Evolutionary conservation across 2,797 vertebrate genomes (phyloP).

Genomic region (Linurgus olivaceus): DNA sequence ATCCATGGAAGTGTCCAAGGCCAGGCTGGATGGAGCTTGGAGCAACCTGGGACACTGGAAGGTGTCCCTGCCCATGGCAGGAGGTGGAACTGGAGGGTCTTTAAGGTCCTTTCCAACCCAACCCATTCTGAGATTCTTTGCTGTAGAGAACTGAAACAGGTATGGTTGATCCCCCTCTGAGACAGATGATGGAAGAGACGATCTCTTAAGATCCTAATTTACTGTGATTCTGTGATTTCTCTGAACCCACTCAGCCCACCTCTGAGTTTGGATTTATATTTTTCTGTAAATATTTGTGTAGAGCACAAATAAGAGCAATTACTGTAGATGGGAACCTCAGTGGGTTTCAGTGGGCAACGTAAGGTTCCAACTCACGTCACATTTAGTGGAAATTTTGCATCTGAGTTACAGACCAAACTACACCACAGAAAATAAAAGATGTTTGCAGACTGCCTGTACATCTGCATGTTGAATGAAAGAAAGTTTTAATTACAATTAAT

Average conservation of each 20-base stretch:
- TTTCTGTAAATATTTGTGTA: neutral
- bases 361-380: neutral
- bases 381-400: constrained; percentile 22
- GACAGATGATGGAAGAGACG: neutral
- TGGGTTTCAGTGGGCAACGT: neutral
- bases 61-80: neutral
- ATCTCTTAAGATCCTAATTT: neutral
- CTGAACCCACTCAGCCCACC: neutral
- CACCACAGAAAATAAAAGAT: neutral
- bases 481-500: neutral
- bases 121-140: neutral
- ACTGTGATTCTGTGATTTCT: neutral
- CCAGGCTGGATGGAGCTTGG: accelerated
- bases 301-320: neutral
- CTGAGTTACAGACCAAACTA: neutral
- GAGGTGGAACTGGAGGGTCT: accelerated
- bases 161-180: neutral
- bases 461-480: neutral
- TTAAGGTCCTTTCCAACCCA: neutral
- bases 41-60: accelerated
- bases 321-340: neutral
- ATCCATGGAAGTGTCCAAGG: neutral
- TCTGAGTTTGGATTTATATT: neutral
- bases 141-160: neutral
- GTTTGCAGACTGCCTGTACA: neutral